A percentile compares a stretch with the other conserved stretches of the same genome.
Conservation (phyloP, 2,888 invertebrate species). For the Hermodice carunculata region DNA sequence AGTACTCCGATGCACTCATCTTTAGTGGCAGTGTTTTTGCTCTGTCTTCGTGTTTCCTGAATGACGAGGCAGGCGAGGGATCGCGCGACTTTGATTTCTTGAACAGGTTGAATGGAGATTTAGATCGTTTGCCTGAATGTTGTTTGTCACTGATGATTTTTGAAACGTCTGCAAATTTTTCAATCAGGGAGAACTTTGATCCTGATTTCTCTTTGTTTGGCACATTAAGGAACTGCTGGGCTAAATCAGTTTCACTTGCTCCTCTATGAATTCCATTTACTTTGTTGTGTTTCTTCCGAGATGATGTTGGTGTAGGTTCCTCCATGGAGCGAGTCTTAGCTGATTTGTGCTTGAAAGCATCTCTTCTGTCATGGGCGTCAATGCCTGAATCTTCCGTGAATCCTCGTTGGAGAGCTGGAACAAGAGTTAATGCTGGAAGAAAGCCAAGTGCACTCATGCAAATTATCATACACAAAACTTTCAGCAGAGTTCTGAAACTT, state of each 20-base stretch:
- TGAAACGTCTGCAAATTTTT: constrained; percentile 50
- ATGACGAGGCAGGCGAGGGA: constrained; percentile 75
- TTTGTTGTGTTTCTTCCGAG: too few species aligned
- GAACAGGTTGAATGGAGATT: constrained; percentile 86
- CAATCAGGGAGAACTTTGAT: constrained; percentile 59
- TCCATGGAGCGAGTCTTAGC: constrained; percentile 69
- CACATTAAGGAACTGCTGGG: constrained; percentile 44
- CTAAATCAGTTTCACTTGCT: constrained; percentile 70
- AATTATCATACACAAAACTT: too few species aligned
- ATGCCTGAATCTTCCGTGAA: constrained; percentile 82
- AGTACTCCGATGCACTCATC: constrained; percentile 37
- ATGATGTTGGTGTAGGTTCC: constrained; percentile 45
- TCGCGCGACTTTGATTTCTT: constrained; percentile 74
- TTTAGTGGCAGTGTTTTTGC: constrained; percentile 9
- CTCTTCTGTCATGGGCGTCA: constrained; percentile 44
- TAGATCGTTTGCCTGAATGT: constrained; percentile 74
- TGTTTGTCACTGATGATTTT: constrained; percentile 33
- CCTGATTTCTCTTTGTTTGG: constrained; percentile 47
- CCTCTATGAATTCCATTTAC: constrained; percentile 25
- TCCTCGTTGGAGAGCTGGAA: constrained; percentile 82
- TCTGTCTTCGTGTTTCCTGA: constrained; percentile 70
- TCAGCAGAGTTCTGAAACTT: too few species aligned
- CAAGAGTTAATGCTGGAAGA: too few species aligned
- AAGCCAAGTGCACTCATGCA: too few species aligned
- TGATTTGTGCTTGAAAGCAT: constrained; percentile 50